Conservation (phyloP, 2,113 vertebrate genomes). For the mouse (Mus musculus) region GRCm39 chr2:65758501-65759000, state of each 20-base stretch:
- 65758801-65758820: slow-evolving; percentile 84
- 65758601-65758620: slow-evolving; percentile 37
- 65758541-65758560: slow-evolving; percentile 61
- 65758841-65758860: slow-evolving; percentile 78
- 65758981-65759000: slow-evolving; percentile 61
- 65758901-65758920: slow-evolving; percentile 63
- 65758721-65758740: slow-evolving; percentile 79
- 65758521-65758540: slow-evolving; percentile 70
- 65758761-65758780: slow-evolving; percentile 89
- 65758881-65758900: slow-evolving; percentile 51
- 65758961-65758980: slow-evolving; percentile 77
- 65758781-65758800: slow-evolving; percentile 84
- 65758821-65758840: slow-evolving; percentile 75
- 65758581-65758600: neutral
- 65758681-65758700: slow-evolving; percentile 37
- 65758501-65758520: slow-evolving; percentile 68
- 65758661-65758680: slow-evolving; percentile 6
- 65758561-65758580: neutral
- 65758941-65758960: slow-evolving; percentile 52
- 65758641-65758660: neutral
- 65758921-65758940: slow-evolving; percentile 53
- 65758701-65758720: slow-evolving; percentile 79
- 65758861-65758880: slow-evolving; percentile 38
- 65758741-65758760: slow-evolving; percentile 81
- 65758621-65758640: neutral